Conservation (phyloP, 2,113 vertebrate species). For the Sigmodon hispidus region DNA sequence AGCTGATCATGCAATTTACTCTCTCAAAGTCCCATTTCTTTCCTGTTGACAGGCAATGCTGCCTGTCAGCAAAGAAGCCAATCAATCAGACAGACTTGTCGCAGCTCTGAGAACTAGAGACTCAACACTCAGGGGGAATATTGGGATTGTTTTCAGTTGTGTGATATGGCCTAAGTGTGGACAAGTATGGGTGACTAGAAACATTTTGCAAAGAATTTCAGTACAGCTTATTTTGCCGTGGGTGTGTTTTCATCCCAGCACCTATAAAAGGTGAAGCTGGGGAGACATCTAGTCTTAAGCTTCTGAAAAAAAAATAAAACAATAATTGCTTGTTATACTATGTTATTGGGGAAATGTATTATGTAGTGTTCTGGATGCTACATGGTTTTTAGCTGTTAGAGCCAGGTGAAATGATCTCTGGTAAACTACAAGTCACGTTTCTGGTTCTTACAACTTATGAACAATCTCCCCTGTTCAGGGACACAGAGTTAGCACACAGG, state of each 20-base stretch:
- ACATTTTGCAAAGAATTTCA: constrained; percentile 30
- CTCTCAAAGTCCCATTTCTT: background rate
- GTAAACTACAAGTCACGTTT: background rate
- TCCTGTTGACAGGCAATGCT: background rate
- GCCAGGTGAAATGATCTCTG: background rate
- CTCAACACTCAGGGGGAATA: background rate
- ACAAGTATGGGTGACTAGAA: background rate
- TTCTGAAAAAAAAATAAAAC: background rate
- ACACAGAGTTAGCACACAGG: background rate
- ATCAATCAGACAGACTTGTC: background rate
- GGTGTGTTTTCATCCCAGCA: background rate
- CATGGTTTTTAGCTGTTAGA: background rate
- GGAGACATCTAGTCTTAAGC: background rate
- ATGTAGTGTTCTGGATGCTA: background rate
- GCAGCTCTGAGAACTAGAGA: background rate
- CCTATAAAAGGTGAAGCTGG: background rate
- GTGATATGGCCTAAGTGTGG: background rate
- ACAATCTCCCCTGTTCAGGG: background rate
- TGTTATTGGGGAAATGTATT: background rate
- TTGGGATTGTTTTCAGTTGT: background rate
- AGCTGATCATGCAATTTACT: constrained; percentile 29
- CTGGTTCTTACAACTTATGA: background rate
- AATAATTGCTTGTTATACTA: background rate
- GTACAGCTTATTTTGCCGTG: background rate
- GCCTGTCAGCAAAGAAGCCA: background rate